These are phyloP conservation scores for Ellobius talpinus DNA, from an alignment of 2,113 vertebrate species.

Conservation along the genomic window DNA sequence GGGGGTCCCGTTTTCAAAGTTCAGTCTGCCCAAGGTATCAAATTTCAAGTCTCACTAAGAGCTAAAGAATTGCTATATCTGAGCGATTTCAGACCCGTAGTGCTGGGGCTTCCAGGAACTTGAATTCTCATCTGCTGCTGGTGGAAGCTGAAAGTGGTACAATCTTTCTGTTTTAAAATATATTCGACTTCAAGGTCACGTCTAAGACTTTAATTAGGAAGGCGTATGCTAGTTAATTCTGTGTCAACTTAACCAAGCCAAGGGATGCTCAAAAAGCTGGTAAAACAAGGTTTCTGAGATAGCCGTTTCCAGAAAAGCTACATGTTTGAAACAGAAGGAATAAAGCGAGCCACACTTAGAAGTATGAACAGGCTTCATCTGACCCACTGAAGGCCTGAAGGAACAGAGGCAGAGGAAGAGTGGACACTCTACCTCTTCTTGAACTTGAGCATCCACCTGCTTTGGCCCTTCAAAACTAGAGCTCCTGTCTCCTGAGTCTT, in stretches of 20 bases:
- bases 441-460: background rate
- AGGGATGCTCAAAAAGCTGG: background rate
- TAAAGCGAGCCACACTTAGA: background rate
- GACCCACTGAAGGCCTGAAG: background rate
- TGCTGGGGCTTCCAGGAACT: background rate
- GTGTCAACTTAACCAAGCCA: background rate
- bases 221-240: background rate
- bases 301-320: background rate
- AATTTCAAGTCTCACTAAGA: constrained; percentile 9
- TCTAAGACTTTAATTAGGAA: constrained; percentile 31
- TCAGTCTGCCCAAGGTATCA: background rate
- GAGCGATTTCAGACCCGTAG: fast-evolving
- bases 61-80: background rate
- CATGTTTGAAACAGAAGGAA: background rate
- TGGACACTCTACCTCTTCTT: background rate
- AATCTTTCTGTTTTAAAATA: background rate
- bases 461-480: background rate
- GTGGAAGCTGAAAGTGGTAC: background rate
- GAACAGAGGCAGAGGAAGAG: background rate
- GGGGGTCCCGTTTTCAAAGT: background rate
- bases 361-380: no score
- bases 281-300: background rate
- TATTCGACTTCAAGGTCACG: background rate
- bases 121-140: background rate
- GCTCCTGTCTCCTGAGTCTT: background rate